phyloP scores from a whole-genome alignment of 2,888 invertebrate species.

The Amiota minor region DNA sequence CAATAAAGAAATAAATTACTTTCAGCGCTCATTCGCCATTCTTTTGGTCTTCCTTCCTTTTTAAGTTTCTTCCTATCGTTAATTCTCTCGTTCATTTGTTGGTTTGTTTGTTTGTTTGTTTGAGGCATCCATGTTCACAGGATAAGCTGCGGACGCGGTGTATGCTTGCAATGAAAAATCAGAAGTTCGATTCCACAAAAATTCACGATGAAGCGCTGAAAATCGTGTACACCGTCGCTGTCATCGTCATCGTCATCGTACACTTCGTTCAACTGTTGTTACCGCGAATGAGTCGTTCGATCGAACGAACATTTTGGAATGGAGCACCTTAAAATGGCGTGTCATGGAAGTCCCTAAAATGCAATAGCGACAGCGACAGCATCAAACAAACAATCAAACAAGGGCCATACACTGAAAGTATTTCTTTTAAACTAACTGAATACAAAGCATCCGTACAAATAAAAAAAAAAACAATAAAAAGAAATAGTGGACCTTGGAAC shows the following conservation, averaged over 20 bases:
- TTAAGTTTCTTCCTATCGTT: too few relatives aligned
- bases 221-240: constrained; percentile 57
- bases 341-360: background rate
- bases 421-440: too few relatives aligned
- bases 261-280: too few relatives aligned
- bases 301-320: background rate
- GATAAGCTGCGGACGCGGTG: constrained; percentile 13
- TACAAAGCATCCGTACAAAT: too few relatives aligned
- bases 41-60: background rate
- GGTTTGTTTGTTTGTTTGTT: background rate
- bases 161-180: background rate
- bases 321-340: constrained; percentile 16
- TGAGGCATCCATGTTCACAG: constrained; percentile 6
- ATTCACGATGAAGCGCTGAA: constrained; percentile 70
- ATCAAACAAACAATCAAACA: too few relatives aligned
- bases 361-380: too few relatives aligned
- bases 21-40: constrained; percentile 54
- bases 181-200: constrained; percentile 48
- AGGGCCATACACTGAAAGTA: too few relatives aligned
- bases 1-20: constrained; percentile 74
- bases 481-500: too few relatives aligned
- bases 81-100: constrained; percentile 32
- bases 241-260: constrained; percentile 17
- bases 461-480: too few relatives aligned
- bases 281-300: background rate